These are phyloP conservation scores for Malthinus seriepunctatus DNA, from an alignment of 2,888 invertebrate species.

Conservation along the genomic window DNA sequence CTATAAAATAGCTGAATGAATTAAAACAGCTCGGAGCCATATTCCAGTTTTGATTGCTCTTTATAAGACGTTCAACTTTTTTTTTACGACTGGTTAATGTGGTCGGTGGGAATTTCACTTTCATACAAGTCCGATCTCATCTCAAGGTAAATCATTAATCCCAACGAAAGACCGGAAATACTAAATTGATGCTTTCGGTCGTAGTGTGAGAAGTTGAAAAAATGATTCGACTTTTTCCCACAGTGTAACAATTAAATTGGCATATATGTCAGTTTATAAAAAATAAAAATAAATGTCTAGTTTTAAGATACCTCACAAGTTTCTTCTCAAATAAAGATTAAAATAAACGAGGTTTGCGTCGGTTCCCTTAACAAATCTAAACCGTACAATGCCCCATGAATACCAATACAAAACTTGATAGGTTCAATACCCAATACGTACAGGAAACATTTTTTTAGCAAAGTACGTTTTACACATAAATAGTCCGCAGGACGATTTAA, in stretches of 20 bases:
- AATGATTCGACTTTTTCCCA: slow-evolving; percentile 18
- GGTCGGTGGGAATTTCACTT: slow-evolving; percentile 14
- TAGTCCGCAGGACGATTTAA: slow-evolving; percentile 37
- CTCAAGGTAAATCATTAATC: slow-evolving; percentile 21
- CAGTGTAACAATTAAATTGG: slow-evolving; percentile 8
- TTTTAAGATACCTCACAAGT: slow-evolving; percentile 1
- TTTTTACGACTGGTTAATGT: background rate
- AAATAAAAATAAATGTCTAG: background rate
- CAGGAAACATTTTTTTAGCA: slow-evolving; percentile 29
- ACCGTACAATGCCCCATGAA: slow-evolving; percentile 43
- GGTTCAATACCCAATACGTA: slow-evolving; percentile 40
- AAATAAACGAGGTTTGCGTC: slow-evolving; percentile 44
- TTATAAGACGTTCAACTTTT: too few species aligned
- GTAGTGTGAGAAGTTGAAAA: slow-evolving; percentile 23
- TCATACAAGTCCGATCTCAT: slow-evolving; percentile 11
- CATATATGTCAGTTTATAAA: background rate
- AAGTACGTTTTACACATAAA: slow-evolving; percentile 33
- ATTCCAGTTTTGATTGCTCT: too few species aligned
- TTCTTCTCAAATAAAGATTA: slow-evolving; percentile 38
- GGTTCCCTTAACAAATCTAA: slow-evolving; percentile 47
- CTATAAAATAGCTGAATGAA: too few species aligned
- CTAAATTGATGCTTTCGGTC: slow-evolving; percentile 18
- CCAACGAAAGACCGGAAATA: slow-evolving; percentile 19
- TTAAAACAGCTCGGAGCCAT: too few species aligned
- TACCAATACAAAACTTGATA: slow-evolving; percentile 40